These are phyloP conservation scores for Gallinago nigripennis DNA, from an alignment of 2,797 vertebrate species.

Conservation along the genomic window DNA sequence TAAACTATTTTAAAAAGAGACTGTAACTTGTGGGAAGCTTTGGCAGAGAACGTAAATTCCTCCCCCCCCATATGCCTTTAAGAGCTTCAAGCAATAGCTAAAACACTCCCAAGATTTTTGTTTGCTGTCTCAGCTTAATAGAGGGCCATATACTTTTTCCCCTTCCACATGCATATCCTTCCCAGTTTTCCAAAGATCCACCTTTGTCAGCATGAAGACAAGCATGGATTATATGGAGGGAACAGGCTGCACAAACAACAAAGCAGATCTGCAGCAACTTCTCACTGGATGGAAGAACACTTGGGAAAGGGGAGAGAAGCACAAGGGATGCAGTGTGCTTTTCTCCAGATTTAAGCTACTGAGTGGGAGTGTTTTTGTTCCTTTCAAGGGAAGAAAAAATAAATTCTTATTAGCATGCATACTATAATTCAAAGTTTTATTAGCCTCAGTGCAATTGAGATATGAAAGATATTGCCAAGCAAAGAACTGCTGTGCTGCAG, in stretches of 20 bases:
- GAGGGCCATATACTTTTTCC: not conserved
- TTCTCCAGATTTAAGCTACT: not conserved
- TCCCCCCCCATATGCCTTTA: not conserved
- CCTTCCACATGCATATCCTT: not conserved
- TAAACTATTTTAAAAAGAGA: not conserved
- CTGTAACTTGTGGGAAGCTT: not conserved
- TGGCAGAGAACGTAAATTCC: not conserved
- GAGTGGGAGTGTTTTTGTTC: conserved; percentile 16
- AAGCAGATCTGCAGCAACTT: not conserved
- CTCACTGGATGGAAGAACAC: not conserved
- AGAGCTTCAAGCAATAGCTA: not conserved
- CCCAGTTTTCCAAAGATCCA: not conserved
- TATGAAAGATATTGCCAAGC: not conserved
- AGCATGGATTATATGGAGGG: not conserved
- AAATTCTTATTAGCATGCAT: not conserved
- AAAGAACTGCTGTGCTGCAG: not conserved
- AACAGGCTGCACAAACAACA: not conserved
- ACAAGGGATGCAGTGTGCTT: conserved; percentile 4
- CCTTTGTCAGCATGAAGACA: not conserved
- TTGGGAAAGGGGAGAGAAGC: not conserved
- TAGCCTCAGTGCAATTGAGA: not conserved
- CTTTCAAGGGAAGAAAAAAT: not conserved
- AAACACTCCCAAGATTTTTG: not conserved
- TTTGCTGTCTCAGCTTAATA: not conserved
- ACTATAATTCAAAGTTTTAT: not conserved